phyloP scores from a whole-genome alignment of 1,140 invertebrate genomes.

The Hormaphis cornu region DNA sequence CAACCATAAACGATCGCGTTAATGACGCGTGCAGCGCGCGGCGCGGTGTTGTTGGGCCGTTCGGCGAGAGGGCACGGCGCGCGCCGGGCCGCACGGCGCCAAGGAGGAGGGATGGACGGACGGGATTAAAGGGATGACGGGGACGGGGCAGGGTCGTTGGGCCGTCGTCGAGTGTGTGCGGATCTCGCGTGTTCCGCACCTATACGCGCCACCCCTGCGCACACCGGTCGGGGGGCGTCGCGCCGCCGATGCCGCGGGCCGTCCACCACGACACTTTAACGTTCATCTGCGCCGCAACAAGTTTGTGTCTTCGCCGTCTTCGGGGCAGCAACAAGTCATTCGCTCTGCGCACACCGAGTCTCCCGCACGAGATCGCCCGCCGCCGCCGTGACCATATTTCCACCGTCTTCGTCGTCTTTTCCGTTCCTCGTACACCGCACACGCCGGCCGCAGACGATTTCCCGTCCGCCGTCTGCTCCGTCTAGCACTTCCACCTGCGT shows the following conservation, averaged over 20 bases:
- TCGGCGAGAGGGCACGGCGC: slow-evolving; percentile 7
- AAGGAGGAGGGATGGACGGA: no score
- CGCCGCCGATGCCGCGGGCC: background rate
- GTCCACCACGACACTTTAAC: background rate
- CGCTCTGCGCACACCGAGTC: background rate
- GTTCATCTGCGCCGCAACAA: slow-evolving; percentile 24
- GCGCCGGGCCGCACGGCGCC: background rate
- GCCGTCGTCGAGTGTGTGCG: background rate
- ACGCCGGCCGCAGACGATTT: no score
- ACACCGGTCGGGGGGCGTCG: background rate
- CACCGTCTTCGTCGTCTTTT: background rate
- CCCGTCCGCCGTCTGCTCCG: no score
- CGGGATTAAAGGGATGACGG: no score
- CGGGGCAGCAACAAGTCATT: slow-evolving; percentile 14
- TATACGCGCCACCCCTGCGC: slow-evolving; percentile 10
- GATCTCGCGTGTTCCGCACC: no score
- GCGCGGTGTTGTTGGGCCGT: background rate
- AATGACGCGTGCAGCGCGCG: no score
- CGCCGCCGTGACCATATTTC: background rate
- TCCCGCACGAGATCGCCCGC: background rate
- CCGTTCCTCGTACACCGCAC: background rate
- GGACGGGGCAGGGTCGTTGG: background rate
- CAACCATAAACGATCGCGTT: no score
- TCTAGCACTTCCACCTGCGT: no score
- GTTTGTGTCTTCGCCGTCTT: slow-evolving; percentile 19